Base-by-base conservation (phyloP, 1,140 invertebrate species). In the Drosophila cardini region DNA sequence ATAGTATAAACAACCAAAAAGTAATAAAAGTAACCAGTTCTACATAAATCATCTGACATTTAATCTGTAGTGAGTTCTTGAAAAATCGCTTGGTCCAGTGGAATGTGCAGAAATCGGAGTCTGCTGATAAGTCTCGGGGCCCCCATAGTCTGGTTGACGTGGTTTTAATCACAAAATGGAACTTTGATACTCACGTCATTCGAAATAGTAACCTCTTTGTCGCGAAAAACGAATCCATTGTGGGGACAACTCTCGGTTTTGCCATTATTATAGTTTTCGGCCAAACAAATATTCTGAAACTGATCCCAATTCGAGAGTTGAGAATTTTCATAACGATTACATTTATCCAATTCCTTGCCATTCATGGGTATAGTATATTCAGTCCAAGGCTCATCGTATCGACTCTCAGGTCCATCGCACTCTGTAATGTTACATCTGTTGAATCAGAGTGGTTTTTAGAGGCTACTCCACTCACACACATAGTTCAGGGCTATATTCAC, bases 351-450 rank as follows among this genome's bases (percentile, higher is more conserved):
- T 10, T 80, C 87, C 30, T 78, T 90, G 73, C 65, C 92, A 64
- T 52, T 89, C 72, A 11, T 90, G 73, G n/a, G 95, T 93, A 63
- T 92, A 0, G 94, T 93, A 67, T 93, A 92, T 4, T 83, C 18
- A 0, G 94, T 80, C 94, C 95, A 95, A 0, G 73, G 11, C n/a
- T 93, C 93, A 6, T 93, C 53, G 68, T 93, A 95, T 3, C 68
- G 73, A 4, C 91, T 76, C 1, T 78, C 65, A 3, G 72, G 71
- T 13, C 60, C 58, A 53, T 94, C 95, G 77, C 95, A 96, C 86
- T 94, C 94, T 11, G 94, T 92, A 60, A 96, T 94, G 11, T 93
- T 83, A 80, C 95, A 96, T 91, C 95, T 96, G 58, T 72, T 57
- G 67, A n/a, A 40, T 62, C 34, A 46, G 11, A 74, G 26, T 26